phyloP scores from a whole-genome alignment of 1,140 invertebrate genomes.

The Magallana gigas region DNA sequence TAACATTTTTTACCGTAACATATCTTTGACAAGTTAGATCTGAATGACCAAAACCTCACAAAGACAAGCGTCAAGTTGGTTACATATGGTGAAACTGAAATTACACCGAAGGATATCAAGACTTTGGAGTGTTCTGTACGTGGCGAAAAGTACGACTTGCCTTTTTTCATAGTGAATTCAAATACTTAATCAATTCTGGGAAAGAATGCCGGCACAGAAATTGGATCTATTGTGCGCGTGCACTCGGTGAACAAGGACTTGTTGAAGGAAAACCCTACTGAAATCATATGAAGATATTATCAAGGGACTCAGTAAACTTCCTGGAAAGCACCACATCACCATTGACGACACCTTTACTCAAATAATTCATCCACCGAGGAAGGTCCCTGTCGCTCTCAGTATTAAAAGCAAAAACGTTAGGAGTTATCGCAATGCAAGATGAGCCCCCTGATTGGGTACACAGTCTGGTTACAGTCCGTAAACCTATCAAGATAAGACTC shows the following conservation, averaged over 20 bases:
- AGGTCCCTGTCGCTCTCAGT: slow-evolving; percentile 65
- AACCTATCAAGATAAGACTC: no score
- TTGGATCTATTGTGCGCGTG: no score
- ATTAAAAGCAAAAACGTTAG: slow-evolving; percentile 56
- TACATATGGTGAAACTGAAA: slow-evolving; percentile 28
- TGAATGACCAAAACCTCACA: no score
- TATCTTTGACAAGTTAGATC: no score
- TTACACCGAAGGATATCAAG: slow-evolving; percentile 1
- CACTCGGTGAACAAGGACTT: no score
- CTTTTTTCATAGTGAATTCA: slow-evolving; percentile 26
- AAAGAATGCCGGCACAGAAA: no score
- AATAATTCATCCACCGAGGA: slow-evolving; percentile 64
- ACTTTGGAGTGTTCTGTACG: slow-evolving; percentile 36
- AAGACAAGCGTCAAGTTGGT: background rate
- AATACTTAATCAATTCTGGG: slow-evolving; percentile 33
- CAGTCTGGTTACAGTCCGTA: slow-evolving; percentile 41
- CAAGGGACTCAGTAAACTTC: no score
- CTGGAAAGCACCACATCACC: no score
- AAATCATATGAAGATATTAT: no score
- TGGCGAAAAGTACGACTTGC: background rate
- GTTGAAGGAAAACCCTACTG: no score
- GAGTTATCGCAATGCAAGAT: slow-evolving; percentile 62
- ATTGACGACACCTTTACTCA: slow-evolving; percentile 54
- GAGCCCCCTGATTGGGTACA: slow-evolving; percentile 80
- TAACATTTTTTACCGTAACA: no score